Conservation (phyloP, 2,888 invertebrate genomes). For the Adelphocoris suturalis region DNA sequence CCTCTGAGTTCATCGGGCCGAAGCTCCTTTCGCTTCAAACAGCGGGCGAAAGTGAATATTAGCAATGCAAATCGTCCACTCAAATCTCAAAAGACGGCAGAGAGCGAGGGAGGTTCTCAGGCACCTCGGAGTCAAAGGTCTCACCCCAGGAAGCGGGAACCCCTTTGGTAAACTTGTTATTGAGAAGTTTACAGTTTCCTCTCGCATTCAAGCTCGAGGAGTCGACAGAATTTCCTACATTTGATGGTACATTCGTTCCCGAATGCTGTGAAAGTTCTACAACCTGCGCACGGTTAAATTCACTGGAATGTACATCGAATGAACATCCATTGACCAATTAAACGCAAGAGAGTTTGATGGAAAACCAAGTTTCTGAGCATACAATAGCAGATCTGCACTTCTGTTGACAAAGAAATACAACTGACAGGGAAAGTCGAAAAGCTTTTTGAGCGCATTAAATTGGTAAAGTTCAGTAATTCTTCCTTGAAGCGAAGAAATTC, state of each 20-base stretch:
- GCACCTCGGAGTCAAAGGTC: constrained; percentile 37
- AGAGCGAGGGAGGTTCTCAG: not conserved
- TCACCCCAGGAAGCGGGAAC: not conserved
- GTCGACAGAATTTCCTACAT: not conserved
- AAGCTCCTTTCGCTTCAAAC: not conserved
- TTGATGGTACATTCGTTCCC: not conserved
- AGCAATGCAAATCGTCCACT: constrained; percentile 42
- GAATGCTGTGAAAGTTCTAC: too few species aligned
- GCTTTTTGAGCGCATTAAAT: too few species aligned
- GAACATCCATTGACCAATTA: too few species aligned
- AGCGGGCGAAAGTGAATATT: constrained; percentile 21
- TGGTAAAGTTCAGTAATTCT: too few species aligned
- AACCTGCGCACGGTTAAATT: too few species aligned
- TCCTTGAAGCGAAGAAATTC: constrained; percentile 4
- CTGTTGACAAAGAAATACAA: too few species aligned
- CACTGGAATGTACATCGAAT: too few species aligned
- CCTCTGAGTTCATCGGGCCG: not conserved
- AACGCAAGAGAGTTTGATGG: too few species aligned
- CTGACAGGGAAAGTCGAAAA: too few species aligned
- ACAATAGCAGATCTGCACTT: too few species aligned
- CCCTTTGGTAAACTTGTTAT: constrained; percentile 43
- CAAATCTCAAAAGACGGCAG: constrained; percentile 39
- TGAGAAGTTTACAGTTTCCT: constrained; percentile 37
- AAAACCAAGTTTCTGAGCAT: too few species aligned
- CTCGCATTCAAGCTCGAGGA: not conserved